Percentiles rank a stretch among this genome's conserved stretches.
Conservation (phyloP, 2,888 invertebrate species). For the Alloplasta piceator region DNA sequence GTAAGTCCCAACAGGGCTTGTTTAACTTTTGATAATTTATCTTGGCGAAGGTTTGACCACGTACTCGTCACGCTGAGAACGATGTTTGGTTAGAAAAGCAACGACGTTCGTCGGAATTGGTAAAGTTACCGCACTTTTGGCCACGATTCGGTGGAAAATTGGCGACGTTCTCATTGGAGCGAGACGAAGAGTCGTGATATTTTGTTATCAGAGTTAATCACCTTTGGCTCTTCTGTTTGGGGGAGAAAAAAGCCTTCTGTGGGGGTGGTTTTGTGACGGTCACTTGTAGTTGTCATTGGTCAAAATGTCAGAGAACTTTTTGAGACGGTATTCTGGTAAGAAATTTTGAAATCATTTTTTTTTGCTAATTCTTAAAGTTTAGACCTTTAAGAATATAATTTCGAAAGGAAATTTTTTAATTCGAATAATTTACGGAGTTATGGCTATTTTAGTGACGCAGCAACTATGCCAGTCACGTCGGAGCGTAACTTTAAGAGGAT, state of each 20-base stretch:
- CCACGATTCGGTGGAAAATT: slow-evolving; percentile 9
- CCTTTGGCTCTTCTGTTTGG: slow-evolving; percentile 46
- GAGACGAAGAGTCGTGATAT: slow-evolving; percentile 44
- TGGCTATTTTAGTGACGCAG: too few relatives aligned
- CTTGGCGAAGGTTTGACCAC: slow-evolving; percentile 29
- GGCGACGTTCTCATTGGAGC: slow-evolving; percentile 7
- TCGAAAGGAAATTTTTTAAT: too few relatives aligned
- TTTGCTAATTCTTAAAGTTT: too few relatives aligned
- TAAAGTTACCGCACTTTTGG: slow-evolving; percentile 10
- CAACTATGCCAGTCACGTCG: too few relatives aligned
- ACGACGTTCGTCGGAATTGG: neutral
- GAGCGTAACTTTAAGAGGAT: too few relatives aligned
- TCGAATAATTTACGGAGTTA: too few relatives aligned
- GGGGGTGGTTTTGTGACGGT: slow-evolving; percentile 25
- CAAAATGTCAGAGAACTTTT: slow-evolving; percentile 53
- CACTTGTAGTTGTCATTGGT: neutral
- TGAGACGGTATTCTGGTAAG: too few relatives aligned
- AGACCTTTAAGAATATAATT: too few relatives aligned
- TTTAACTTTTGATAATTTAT: slow-evolving; percentile 22
- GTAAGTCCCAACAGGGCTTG: slow-evolving; percentile 15
- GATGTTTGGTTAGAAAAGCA: neutral
- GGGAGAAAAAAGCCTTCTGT: slow-evolving; percentile 13
- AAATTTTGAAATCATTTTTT: too few relatives aligned
- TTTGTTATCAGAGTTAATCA: slow-evolving; percentile 67
- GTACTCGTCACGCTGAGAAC: neutral